Evolutionary conservation across 2,888 invertebrate species (phyloP), one percentile per base, ranked within the genome.

Genomic region (Osedax fenrisi): DNA sequence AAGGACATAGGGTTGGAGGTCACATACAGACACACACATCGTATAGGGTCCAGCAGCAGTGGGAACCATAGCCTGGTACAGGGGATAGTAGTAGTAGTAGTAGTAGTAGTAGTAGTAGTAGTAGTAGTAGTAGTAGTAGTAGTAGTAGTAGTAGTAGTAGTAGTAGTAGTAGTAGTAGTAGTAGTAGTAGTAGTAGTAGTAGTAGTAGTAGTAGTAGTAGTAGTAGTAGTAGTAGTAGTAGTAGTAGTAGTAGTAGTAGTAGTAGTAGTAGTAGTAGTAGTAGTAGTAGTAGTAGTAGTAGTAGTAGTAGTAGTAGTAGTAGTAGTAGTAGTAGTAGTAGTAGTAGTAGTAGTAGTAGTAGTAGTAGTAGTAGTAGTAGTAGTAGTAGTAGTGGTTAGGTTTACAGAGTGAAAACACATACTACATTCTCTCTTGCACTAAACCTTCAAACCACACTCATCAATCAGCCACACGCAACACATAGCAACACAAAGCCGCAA

Each of bases 301-400:
- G 70, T 72, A 72, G 72, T 66, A 72, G 72, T 72, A 72, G 67
- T 66, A 72, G 72, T 72, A 72, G 72, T 66, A 72, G 72, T 72
- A 72, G 62, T 66, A 72, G 62, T 72, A 72, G 62, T 66, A 72
- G 62, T 72, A 72, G 62, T 66, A 72, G 62, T 72, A 72, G 62
- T 66, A 72, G 62, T 72, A 72, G 62, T 66, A 72, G 72, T 72
- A 72, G 72, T 66, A 72, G 72, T 72, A 72, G 72, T 66, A 72
- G 72, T 72, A 72, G 72, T 66, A 72, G 72, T 72, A 72, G 72
- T 66, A 72, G 72, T 72, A 72, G 72, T 66, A 72, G 72, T 72
- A 72, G 72, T 66, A 72, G 72, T 72, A 72, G 72, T 66, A 72
- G 56, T 72, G 62, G 72, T 66, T n/a, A n/a, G n/a, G n/a, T n/a